Evolutionary conservation across 2,113 vertebrate genomes (phyloP).

Genomic region (Bungarus multicinctus): DNA sequence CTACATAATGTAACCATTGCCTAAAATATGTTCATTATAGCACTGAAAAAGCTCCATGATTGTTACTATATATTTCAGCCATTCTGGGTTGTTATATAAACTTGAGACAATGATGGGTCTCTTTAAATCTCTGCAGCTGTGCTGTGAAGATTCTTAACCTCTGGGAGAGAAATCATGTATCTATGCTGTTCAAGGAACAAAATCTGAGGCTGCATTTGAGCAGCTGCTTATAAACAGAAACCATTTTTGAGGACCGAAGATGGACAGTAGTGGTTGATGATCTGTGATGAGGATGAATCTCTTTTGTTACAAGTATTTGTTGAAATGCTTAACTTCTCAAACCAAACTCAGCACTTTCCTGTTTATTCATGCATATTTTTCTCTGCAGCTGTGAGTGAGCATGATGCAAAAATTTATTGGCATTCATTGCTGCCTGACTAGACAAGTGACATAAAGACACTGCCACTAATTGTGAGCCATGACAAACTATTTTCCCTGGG

Average conservation of each 20-base stretch:
- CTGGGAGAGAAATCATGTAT: not conserved
- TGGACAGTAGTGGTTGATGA: not conserved
- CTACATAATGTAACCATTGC: not conserved
- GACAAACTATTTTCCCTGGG: not conserved
- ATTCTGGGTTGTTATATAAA: not conserved
- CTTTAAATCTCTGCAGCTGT: not conserved
- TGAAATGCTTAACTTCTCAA: not conserved
- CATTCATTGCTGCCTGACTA: not conserved
- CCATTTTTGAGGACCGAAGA: not conserved
- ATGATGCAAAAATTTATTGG: not conserved
- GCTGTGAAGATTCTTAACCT: not conserved
- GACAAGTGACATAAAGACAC: not conserved
- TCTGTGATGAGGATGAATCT: not conserved
- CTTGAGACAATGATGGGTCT: not conserved
- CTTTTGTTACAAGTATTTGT: not conserved
- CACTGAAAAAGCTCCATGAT: not conserved
- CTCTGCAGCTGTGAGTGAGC: not conserved
- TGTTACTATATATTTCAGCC: not conserved
- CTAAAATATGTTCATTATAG: not conserved
- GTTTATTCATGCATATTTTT: not conserved
- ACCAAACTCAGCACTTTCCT: not conserved
- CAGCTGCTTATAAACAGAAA: not conserved
- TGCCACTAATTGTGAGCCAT: not conserved
- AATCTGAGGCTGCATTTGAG: not conserved
- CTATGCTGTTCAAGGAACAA: not conserved